phyloP scores from a whole-genome alignment of 64 coral and sea anemone genomes.

The Porites australiensis region DNA sequence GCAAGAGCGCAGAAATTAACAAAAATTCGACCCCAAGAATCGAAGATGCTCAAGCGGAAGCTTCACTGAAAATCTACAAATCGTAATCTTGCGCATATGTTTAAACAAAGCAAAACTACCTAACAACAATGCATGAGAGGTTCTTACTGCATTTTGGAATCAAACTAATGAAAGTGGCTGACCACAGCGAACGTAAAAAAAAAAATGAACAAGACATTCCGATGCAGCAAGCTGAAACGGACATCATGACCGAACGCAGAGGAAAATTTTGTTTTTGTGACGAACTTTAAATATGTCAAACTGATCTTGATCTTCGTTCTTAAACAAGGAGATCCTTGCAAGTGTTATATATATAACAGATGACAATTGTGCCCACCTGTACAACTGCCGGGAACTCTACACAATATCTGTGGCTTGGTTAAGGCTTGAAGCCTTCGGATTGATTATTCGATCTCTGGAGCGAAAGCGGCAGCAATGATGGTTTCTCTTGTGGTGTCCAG shows the following conservation, averaged over 20 bases:
- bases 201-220: not conserved
- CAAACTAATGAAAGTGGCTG: not conserved
- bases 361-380: constrained; percentile 4
- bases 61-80: not conserved
- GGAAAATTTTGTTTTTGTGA: constrained; percentile 23
- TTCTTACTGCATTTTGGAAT: not conserved
- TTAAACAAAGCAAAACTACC: not conserved
- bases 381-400: not conserved
- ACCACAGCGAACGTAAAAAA: not conserved
- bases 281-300: not conserved
- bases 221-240: not conserved
- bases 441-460: not conserved
- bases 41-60: not conserved
- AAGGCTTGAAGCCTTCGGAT: not conserved
- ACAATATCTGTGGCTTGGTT: not conserved
- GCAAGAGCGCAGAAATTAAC: not conserved
- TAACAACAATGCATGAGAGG: not conserved
- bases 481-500: not conserved
- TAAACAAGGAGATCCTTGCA: not conserved
- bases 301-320: not conserved
- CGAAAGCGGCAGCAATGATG: not conserved
- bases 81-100: not conserved
- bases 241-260: not conserved
- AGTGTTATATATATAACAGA: not conserved
- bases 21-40: not conserved